A percentile compares a stretch with the other conserved stretches of the same genome.
Evolutionary conservation across 1,140 invertebrate genomes (phyloP).

Genomic region (Micrasema longulum): DNA sequence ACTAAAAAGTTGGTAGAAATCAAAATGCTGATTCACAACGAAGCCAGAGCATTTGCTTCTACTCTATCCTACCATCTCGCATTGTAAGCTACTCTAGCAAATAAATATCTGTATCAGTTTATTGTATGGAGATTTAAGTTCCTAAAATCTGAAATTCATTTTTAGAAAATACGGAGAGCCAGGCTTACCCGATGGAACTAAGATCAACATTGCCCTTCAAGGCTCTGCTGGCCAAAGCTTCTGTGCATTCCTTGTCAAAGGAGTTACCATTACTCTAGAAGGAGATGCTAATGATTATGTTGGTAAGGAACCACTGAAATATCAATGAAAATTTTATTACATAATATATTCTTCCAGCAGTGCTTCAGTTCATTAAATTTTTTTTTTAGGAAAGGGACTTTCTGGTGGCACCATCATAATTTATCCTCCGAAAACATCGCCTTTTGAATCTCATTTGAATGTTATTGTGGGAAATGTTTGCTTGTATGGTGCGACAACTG

Average conservation of each 20-base stretch:
- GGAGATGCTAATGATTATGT: conserved; percentile 99
- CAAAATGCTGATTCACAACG: conserved; percentile 88
- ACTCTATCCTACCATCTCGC: conserved; percentile 96
- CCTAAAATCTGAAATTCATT: conserved; percentile 18
- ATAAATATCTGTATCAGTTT: too few relatives aligned
- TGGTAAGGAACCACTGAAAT: conserved; percentile 66
- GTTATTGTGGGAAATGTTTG: conserved; percentile 99
- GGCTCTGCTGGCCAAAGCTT: conserved; percentile 99
- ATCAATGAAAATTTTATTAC: background rate
- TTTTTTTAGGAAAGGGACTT: conserved; percentile 78
- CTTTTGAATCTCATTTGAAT: conserved; percentile 91
- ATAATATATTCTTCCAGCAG: too few relatives aligned
- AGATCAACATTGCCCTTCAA: conserved; percentile 87
- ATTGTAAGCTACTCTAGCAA: conserved; percentile 72
- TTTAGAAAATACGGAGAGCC: conserved; percentile 87
- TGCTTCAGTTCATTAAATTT: background rate
- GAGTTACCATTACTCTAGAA: conserved; percentile 90
- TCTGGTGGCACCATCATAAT: conserved; percentile 96
- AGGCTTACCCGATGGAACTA: conserved; percentile 85
- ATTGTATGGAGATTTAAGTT: too few relatives aligned
- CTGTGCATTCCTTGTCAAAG: conserved; percentile 95
- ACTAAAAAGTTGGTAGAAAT: conserved; percentile 76
- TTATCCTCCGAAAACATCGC: conserved; percentile 88
- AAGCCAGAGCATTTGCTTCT: conserved; percentile 91
- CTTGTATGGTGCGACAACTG: conserved; percentile 95